Conservation (phyloP, 2,888 invertebrate genomes). For the Dynastes tityus region DNA sequence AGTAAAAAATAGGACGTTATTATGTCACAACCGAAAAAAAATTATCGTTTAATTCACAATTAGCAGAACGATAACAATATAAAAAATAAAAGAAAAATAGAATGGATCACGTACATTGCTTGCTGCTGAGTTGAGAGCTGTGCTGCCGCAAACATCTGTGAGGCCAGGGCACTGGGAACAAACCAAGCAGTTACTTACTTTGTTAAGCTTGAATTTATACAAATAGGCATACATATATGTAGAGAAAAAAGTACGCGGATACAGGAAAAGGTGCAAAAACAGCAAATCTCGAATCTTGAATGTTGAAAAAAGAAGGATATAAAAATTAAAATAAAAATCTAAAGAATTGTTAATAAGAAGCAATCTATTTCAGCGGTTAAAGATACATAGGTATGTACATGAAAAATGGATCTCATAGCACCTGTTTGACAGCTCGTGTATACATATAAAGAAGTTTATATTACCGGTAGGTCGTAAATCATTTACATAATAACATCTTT, state of each 20-base stretch:
- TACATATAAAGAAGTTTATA: background rate
- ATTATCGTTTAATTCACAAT: too few species aligned
- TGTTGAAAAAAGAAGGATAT: background rate
- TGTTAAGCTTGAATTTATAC: constrained; percentile 36
- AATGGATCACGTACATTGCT: constrained; percentile 85
- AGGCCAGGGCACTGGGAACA: constrained; percentile 96
- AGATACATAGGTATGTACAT: too few species aligned
- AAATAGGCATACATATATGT: background rate
- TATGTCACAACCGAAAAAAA: too few species aligned
- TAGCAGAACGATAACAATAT: background rate
- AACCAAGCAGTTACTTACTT: constrained; percentile 68
- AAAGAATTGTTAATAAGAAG: too few species aligned
- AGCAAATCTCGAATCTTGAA: background rate
- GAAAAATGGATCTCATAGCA: background rate
- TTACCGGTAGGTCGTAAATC: background rate
- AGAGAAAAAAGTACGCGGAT: constrained; percentile 49
- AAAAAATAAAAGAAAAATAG: background rate
- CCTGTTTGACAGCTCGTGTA: background rate
- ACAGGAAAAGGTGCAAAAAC: constrained; percentile 50
- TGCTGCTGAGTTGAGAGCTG: constrained; percentile 94
- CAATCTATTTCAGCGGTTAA: too few species aligned
- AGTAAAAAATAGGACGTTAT: too few species aligned
- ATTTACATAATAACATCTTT: background rate
- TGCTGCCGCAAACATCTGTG: constrained; percentile 95
- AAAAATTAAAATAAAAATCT: too few species aligned